Base-by-base conservation (phyloP, 2,113 vertebrate species). In the Jacana jacana region DNA sequence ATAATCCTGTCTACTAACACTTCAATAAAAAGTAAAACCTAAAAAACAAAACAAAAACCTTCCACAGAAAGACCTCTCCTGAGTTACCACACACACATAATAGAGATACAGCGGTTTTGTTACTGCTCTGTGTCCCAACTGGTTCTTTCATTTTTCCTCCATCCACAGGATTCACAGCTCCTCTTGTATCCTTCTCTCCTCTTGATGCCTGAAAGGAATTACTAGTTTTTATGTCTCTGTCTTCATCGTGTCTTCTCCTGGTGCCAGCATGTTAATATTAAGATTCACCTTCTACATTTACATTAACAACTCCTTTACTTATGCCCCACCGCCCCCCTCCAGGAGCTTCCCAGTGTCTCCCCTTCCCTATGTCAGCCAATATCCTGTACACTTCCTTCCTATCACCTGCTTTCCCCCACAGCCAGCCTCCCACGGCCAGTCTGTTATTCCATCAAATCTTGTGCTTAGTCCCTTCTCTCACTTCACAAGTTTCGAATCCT, bases 391-490 rank as follows among this genome's bases (percentile, higher is more conserved):
- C 13, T 91, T 89, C 90, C 63, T 88, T 79, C 82, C 1, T 31
- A 22, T 90, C 95, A 86, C 90, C 91, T 75, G 72, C 86, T 24
- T 37, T 76, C 42, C 64, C 84, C 86, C 46, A 0, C 92, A 94
- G 79, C 79, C 92, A 95, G 86, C 95, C 94, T 94, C 96, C 93
- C 91, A 91, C 96, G 72, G 70, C 57, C 96, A 95, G 90, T 48
- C 96, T 97, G 96, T 78, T 92, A 92, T 77, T 64, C 71, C 71
- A 90, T 25, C 70, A 61, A n/a, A 81, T 86, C 81, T 35, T 86
- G 18, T 23, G 28, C 81, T 66, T 49, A 63, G 87, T 48, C 35
- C 63, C 75, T 88, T 89, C 78, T 84, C 57, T 92, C 81, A 44
- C 71, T 89, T 95, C 81, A 89, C 79, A 92, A 44, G 76, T 73